Conservation (phyloP, 2,888 invertebrate genomes). For the Disparrhopalites patrizii region DNA sequence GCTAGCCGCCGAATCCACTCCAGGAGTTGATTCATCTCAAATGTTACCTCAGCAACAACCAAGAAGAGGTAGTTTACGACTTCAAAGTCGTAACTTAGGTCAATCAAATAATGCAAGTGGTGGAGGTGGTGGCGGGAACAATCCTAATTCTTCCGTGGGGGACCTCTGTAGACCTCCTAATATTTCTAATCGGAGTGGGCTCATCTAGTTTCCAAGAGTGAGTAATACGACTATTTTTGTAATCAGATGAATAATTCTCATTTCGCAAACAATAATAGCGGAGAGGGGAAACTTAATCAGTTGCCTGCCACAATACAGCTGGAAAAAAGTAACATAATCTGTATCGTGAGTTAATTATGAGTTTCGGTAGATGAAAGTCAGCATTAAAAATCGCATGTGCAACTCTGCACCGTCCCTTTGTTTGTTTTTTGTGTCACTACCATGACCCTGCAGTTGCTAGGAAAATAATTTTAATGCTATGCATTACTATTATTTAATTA, state of each 20-base stretch:
- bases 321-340: too few species aligned
- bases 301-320: too few species aligned
- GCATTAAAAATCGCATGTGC: too few species aligned
- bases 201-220: slow-evolving; percentile 19
- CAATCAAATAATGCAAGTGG: slow-evolving; percentile 32
- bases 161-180: slow-evolving; percentile 25
- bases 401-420: too few species aligned
- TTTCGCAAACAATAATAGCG: too few species aligned
- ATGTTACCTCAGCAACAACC: slow-evolving; percentile 38
- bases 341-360: too few species aligned
- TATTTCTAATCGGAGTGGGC: slow-evolving; percentile 25
- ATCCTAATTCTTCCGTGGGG: slow-evolving; percentile 28
- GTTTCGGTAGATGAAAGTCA: too few species aligned
- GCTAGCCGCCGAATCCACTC: slow-evolving; percentile 32
- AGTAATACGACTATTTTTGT: not conserved
- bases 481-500: too few species aligned
- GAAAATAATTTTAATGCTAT: too few species aligned
- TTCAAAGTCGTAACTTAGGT: slow-evolving; percentile 40
- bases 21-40: slow-evolving; percentile 37
- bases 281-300: too few species aligned
- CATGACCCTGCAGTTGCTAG: too few species aligned
- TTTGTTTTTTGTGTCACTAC: too few species aligned
- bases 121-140: slow-evolving; percentile 19
- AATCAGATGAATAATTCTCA: not conserved
- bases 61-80: slow-evolving; percentile 43